Evolutionary conservation across 2,888 invertebrate genomes (phyloP), one percentile per base, ranked within the genome.

Genomic region (Nebria salina): DNA sequence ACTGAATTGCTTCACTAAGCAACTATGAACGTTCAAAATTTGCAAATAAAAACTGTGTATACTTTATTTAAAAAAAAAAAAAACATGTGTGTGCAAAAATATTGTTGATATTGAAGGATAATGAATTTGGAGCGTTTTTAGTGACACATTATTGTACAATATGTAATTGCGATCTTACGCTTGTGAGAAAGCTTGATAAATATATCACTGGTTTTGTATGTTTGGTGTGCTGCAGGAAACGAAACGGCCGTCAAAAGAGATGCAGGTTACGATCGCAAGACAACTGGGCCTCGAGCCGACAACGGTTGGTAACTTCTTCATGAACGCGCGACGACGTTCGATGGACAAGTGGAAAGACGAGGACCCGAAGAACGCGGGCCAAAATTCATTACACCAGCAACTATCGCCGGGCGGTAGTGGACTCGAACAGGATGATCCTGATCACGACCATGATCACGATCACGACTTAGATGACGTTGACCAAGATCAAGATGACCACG

Each of bases 301-400:
- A 78, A 99, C 99, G 11, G 98, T 99, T 82, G 98, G 99, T 75
- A 99, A 99, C 90, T 99, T 99, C 92, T 99, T 99, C 91, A 99
- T 99, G 99, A 99, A 99, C 90, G 99, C 99, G n/a, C 92, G 99
- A 82, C 93, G 99, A 85, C 93, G 99, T 84, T 96, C 96, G 2
- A 96, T 96, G 96, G 99, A 99, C 90, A 99, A 98, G 87, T 99
- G 98, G 98, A 96, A 97, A 89, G 98, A 98, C 87, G 97, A 98
- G 86, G 97, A 95, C 85, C 94, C 94, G 77, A 93, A 93, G 84
- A 88, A 90, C 83, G 88, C 89, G 75, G 65, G 65, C 26, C 76
- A 81, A 25, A 65, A 66, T 13, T 9, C 34, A n/a, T 5, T 88
- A 43, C 89, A 89, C 83, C 89, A 89, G 83, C 89, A 89, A 83